phyloP scores from a whole-genome alignment of 2,888 invertebrate genomes.

The Chloroclysta siterata region DNA sequence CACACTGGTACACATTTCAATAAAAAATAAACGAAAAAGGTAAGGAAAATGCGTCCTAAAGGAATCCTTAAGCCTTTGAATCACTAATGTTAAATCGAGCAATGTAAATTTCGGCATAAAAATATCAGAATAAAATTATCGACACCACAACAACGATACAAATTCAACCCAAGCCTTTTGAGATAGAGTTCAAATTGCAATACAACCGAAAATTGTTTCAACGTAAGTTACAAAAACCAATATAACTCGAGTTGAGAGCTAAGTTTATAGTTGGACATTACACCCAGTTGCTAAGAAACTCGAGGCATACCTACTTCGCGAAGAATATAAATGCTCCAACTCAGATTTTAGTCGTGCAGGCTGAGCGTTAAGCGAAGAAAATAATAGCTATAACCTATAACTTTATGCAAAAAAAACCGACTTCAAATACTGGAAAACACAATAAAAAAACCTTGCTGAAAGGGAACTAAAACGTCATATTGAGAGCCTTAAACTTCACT shows the following conservation, averaged over 20 bases:
- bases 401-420: no score
- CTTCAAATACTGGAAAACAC: no score
- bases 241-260: constrained; percentile 42
- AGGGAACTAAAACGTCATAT: no score
- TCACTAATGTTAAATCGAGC: not conserved
- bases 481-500: no score
- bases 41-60: no score
- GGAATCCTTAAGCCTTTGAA: constrained; percentile 3
- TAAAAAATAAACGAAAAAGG: no score
- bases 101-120: not conserved
- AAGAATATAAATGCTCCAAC: constrained; percentile 57
- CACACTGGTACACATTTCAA: no score
- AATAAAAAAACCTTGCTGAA: no score
- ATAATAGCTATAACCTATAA: no score
- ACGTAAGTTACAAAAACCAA: constrained; percentile 43
- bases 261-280: constrained; percentile 48
- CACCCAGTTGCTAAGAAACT: constrained; percentile 55
- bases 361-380: constrained; percentile 20
- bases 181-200: constrained; percentile 19
- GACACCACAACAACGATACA: not conserved
- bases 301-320: constrained; percentile 54
- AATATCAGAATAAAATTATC: constrained; percentile 7
- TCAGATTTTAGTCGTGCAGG: constrained; percentile 20
- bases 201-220: constrained; percentile 7
- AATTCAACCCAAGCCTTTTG: not conserved